Percentiles rank a stretch among this genome's conserved stretches.
Evolutionary conservation across 2,888 invertebrate genomes (phyloP).

Genomic region (Spicauda simplicius): DNA sequence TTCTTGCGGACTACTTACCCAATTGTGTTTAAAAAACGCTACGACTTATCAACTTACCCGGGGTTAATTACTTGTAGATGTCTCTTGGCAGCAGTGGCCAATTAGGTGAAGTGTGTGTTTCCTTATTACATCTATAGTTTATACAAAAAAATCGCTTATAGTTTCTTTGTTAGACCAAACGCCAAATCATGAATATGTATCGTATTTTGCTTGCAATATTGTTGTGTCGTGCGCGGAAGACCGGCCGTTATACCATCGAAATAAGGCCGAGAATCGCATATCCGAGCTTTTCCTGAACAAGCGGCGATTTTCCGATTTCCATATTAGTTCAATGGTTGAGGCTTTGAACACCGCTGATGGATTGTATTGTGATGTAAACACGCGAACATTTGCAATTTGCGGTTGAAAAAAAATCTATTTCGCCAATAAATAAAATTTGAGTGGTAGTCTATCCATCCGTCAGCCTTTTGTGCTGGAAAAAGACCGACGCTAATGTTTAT

Average conservation of each 20-base stretch:
- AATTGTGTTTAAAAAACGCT: too few species aligned
- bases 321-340: slow-evolving; percentile 26
- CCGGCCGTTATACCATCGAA: not conserved
- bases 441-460: too few species aligned
- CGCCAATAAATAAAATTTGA: too few species aligned
- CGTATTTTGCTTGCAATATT: slow-evolving; percentile 23
- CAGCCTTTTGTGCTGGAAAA: too few species aligned
- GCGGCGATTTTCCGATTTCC: slow-evolving; percentile 1
- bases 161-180: not conserved
- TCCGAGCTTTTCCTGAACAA: not conserved
- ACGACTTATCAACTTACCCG: too few species aligned
- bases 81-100: too few species aligned
- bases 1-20: too few species aligned
- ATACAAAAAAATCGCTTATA: not conserved
- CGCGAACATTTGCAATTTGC: not conserved
- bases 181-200: slow-evolving; percentile 29
- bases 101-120: too few species aligned
- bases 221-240: not conserved
- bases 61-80: too few species aligned
- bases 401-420: not conserved
- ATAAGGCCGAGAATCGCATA: slow-evolving; percentile 16
- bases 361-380: slow-evolving; percentile 29
- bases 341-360: slow-evolving; percentile 14
- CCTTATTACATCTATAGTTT: too few species aligned
- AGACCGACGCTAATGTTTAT: too few species aligned